Conservation (phyloP, 35 echinoderm and acorn worm genomes). For the Heliocidaris erythrogramma region DNA sequence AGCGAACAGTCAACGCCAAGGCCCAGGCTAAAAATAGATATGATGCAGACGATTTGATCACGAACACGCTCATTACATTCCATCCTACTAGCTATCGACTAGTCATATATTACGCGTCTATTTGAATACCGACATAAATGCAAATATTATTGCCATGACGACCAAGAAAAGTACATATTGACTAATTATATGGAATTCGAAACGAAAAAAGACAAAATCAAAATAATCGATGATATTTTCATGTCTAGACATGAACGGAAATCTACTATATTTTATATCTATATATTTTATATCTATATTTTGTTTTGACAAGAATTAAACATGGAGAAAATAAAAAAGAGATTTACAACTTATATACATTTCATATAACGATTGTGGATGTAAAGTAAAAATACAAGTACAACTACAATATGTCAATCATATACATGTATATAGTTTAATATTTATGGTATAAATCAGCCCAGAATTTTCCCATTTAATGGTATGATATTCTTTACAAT, state of each 20-base stretch:
- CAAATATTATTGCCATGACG: background rate
- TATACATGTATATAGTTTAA: too few species aligned
- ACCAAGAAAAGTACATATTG: background rate
- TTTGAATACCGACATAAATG: background rate
- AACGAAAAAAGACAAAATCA: background rate
- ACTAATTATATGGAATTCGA: slow-evolving; percentile 22
- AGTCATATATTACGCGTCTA: background rate
- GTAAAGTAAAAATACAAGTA: too few species aligned
- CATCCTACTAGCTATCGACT: background rate
- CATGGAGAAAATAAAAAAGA: too few species aligned
- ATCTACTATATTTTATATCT: too few species aligned
- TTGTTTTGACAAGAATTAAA: too few species aligned
- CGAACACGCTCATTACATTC: background rate
- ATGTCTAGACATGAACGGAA: background rate
- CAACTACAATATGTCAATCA: too few species aligned
- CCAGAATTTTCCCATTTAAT: too few species aligned
- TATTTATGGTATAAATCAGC: too few species aligned
- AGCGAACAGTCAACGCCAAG: background rate
- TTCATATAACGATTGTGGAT: too few species aligned
- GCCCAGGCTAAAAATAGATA: background rate
- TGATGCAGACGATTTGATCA: background rate
- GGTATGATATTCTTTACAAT: too few species aligned
- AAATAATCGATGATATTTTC: background rate
- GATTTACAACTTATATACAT: too few species aligned
- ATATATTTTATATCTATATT: too few species aligned